phyloP scores from a whole-genome alignment of 2,113 vertebrate genomes.

The Clupea harengus region DNA sequence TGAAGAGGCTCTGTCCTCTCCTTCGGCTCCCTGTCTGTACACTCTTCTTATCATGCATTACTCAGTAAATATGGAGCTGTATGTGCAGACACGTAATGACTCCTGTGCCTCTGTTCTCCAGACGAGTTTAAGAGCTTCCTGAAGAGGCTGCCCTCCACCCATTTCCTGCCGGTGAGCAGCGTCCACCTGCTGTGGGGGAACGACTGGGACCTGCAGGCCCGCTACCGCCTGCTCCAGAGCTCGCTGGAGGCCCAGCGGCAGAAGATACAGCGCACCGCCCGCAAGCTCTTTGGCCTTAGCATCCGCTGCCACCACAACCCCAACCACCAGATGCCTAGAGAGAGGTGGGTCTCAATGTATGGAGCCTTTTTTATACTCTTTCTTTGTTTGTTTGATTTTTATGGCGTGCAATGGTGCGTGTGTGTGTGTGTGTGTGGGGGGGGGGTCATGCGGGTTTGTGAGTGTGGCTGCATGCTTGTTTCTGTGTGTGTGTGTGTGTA shows the following conservation, averaged over 20 bases:
- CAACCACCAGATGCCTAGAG: conserved; percentile 97
- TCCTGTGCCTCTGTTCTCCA: conserved; percentile 52
- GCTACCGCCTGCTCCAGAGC: conserved; percentile 93
- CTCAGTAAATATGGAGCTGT: neutral
- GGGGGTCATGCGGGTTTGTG: neutral
- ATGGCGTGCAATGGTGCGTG: no score
- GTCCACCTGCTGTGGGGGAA: conserved; percentile 98
- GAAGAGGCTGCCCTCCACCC: conserved; percentile 93
- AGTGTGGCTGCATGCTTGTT: neutral
- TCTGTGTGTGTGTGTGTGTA: neutral
- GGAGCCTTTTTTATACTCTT: neutral
- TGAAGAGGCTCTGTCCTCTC: neutral
- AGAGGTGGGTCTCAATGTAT: conserved; percentile 77
- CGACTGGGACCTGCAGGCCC: conserved; percentile 97
- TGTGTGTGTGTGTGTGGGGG: neutral
- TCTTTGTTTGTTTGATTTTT: neutral
- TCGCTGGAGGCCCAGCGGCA: conserved; percentile 87
- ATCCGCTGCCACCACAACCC: conserved; percentile 97
- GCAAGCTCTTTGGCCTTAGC: conserved; percentile 96
- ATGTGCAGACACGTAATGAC: neutral
- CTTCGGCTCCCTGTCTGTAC: neutral
- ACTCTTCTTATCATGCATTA: neutral
- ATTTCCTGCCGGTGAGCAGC: conserved; percentile 94
- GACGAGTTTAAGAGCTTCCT: conserved; percentile 99
- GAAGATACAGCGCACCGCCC: conserved; percentile 94